These are phyloP conservation scores for Cryptophagus acutangulus DNA, from an alignment of 2,888 invertebrate species.

Conservation along the genomic window DNA sequence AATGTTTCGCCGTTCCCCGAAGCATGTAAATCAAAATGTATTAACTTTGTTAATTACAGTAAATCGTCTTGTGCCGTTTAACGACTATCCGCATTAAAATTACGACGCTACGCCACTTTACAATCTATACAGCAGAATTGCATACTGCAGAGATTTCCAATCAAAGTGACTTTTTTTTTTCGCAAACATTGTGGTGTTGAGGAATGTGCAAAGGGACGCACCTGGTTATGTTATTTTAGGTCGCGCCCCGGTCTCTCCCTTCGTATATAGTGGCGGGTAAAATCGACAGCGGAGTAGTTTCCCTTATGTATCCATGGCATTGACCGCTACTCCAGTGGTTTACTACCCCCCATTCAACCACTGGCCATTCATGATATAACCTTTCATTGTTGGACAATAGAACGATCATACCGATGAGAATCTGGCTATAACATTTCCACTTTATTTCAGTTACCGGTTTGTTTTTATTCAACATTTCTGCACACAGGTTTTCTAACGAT, in stretches of 20 bases:
- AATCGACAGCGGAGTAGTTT: not conserved
- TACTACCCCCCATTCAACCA: slow-evolving; percentile 31
- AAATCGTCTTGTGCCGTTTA: slow-evolving; percentile 37
- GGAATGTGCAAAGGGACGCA: slow-evolving; percentile 24
- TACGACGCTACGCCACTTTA: slow-evolving; percentile 36
- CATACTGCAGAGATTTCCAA: too few species aligned
- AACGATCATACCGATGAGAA: slow-evolving; percentile 4
- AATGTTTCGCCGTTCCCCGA: too few species aligned
- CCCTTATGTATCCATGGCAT: slow-evolving; percentile 11
- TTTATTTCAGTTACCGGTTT: not conserved
- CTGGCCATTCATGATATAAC: slow-evolving; percentile 29
- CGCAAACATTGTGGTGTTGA: not conserved
- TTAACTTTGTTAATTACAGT: slow-evolving; percentile 39
- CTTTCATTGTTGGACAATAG: slow-evolving; percentile 9
- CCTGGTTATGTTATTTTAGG: slow-evolving; percentile 32
- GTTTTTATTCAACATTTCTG: not conserved
- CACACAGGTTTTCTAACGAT: too few species aligned
- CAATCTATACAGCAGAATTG: slow-evolving; percentile 18
- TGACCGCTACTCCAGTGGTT: slow-evolving; percentile 27
- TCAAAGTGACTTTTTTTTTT: too few species aligned
- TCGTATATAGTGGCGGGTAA: too few species aligned
- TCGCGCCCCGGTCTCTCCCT: slow-evolving; percentile 24
- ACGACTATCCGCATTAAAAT: slow-evolving; percentile 38
- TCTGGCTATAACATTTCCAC: not conserved
- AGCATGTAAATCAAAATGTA: too few species aligned